Evolutionary conservation across 2,888 invertebrate genomes (phyloP), one percentile per base, ranked within the genome.

Genomic region (Coleophora deauratella): DNA sequence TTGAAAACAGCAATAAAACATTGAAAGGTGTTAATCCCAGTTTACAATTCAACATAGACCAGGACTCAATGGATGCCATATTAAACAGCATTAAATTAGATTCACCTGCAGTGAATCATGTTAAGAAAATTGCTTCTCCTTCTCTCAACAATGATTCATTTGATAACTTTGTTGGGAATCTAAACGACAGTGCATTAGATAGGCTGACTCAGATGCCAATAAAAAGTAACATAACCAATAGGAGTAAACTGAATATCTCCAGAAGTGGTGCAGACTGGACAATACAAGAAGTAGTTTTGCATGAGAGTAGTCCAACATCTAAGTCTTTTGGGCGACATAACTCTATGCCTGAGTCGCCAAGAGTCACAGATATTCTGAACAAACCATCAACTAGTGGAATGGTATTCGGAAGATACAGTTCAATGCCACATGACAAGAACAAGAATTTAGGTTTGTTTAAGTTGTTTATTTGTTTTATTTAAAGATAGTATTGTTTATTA

Each of bases 281-380:
- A 12, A 50, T 75, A 10, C 66, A 72, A 44, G 79, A 80, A 43
- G 41, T 73, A 12, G 44, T 64, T 27, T 50, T 66, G 12, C 65
- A 75, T 57, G 69, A 72, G 21, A 60, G 62, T 9, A 78, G 73
- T 52, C 72, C 74, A n/a, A 52, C 66, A 14, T 59, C 72, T 8
- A 81, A 68, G 50, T 67, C 66, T 10, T 54, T 86, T 56, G 62
- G 67, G 1, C 66, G 86, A 2, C 74, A 85, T 44, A 84, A 58
- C 47, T 84, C 86, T 1, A 86, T 86, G 86, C 86, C 86, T 0
- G 81, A 71, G 43, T 85, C 86, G 14, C 85, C 86, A 8, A 65
- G 71, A 12, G 42, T 72, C 3, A 50, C 49, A 2, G 58, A 66
- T 42, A 21, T 21, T 21, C 30, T 46, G 9, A 70, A 66, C 45